phyloP scores from a whole-genome alignment of 2,113 vertebrate genomes.

The Notothenia coriiceps region DNA sequence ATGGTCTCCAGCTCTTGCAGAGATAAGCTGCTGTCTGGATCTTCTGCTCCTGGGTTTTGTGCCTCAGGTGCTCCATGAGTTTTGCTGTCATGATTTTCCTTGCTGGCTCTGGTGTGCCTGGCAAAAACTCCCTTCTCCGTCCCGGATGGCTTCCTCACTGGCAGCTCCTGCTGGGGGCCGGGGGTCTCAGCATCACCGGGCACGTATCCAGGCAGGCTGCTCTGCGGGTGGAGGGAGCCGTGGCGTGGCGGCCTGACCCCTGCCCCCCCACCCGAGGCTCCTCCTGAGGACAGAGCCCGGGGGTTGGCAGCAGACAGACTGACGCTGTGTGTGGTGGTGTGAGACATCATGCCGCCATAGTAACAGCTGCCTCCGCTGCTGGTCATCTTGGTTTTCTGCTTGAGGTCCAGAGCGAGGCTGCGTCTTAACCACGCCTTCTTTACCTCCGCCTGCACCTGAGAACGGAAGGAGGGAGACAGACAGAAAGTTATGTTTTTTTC shows the following conservation, averaged over 20 bases:
- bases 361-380: constrained; percentile 87
- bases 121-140: constrained; percentile 30
- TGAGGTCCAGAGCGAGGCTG: constrained; percentile 83
- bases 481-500: neutral
- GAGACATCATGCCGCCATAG: constrained; percentile 87
- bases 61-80: constrained; percentile 11
- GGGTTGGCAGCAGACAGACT: constrained; percentile 75
- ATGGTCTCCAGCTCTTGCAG: constrained; percentile 81
- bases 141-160: constrained; percentile 26
- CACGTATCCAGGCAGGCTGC: constrained; percentile 58
- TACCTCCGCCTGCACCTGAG: constrained; percentile 87
- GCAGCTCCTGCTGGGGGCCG: constrained; percentile 39
- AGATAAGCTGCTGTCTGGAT: constrained; percentile 54
- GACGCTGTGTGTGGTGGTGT: constrained; percentile 85
- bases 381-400: constrained; percentile 84
- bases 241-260: constrained; percentile 50
- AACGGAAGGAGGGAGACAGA: neutral
- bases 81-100: constrained; percentile 26
- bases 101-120: constrained; percentile 34
- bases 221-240: constrained; percentile 49
- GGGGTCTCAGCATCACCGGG: constrained; percentile 56
- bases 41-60: constrained; percentile 30
- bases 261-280: constrained; percentile 16
- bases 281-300: constrained; percentile 63
- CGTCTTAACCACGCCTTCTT: constrained; percentile 88